phyloP scores from a whole-genome alignment of 2,797 vertebrate genomes.

The Labeo calbasu region DNA sequence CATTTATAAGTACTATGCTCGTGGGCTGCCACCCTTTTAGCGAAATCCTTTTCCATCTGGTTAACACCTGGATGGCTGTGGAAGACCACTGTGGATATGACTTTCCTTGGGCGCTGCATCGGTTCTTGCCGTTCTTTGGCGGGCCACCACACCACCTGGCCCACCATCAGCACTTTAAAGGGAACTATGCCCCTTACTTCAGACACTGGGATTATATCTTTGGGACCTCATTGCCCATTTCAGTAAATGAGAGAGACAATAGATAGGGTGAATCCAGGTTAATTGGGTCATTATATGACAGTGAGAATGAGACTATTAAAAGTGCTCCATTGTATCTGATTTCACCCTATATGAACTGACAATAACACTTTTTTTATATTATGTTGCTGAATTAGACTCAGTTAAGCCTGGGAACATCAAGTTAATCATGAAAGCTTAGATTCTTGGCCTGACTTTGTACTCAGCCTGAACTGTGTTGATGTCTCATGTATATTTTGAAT shows the following conservation, averaged over 20 bases:
- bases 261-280: background rate
- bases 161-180: slow-evolving; percentile 68
- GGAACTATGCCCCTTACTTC: slow-evolving; percentile 82
- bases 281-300: background rate
- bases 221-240: slow-evolving; percentile 64
- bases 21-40: slow-evolving; percentile 79
- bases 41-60: slow-evolving; percentile 75
- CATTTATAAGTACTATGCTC: slow-evolving; percentile 64
- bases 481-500: background rate
- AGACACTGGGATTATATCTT: slow-evolving; percentile 79
- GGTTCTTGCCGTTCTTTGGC: slow-evolving; percentile 72
- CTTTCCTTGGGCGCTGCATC: slow-evolving; percentile 75
- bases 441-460: background rate
- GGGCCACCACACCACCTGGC: slow-evolving; percentile 77
- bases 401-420: background rate
- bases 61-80: slow-evolving; percentile 80
- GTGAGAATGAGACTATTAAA: background rate
- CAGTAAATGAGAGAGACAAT: background rate
- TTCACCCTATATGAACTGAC: background rate
- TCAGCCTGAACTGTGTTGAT: too few relatives aligned
- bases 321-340: background rate
- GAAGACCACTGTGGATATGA: slow-evolving; percentile 82
- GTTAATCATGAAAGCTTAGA: background rate
- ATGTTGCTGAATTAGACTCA: background rate
- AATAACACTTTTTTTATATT: background rate